Percentiles rank a stretch among this genome's conserved stretches.
Evolutionary conservation across 2,888 invertebrate genomes (phyloP).

Genomic region (Catocala nupta): DNA sequence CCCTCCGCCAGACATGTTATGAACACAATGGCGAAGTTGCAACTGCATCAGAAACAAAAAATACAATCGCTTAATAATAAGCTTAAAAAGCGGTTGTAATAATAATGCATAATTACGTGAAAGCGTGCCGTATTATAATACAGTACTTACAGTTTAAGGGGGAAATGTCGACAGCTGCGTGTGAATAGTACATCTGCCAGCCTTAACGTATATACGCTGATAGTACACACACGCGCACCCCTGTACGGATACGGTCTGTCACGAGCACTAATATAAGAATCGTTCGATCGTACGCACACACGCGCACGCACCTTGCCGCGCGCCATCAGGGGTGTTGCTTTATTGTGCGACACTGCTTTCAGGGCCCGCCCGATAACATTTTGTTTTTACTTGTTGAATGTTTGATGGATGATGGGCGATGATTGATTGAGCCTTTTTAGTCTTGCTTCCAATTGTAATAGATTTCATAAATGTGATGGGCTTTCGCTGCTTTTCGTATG

Average conservation of each 20-base stretch:
- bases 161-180: conserved; percentile 80
- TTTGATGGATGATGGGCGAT: conserved; percentile 83
- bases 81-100: conserved; percentile 72
- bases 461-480: conserved; percentile 64
- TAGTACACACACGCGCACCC: conserved; percentile 54
- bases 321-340: conserved; percentile 70
- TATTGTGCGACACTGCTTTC: conserved; percentile 67
- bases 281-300: conserved; percentile 44
- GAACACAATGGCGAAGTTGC: conserved; percentile 59
- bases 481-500: conserved; percentile 51
- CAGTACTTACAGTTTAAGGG: conserved; percentile 66
- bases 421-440: conserved; percentile 78
- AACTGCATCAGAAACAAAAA: conserved; percentile 75
- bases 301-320: conserved; percentile 59
- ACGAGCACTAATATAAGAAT: conserved; percentile 47
- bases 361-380: conserved; percentile 78
- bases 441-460: conserved; percentile 71
- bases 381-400: conserved; percentile 87
- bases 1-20: conserved; percentile 30
- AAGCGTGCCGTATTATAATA: conserved; percentile 83
- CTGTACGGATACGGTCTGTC: conserved; percentile 34
- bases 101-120: conserved; percentile 84
- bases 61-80: conserved; percentile 71
- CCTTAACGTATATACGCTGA: conserved; percentile 66
- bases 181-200: conserved; percentile 78